phyloP scores from a whole-genome alignment of 2,113 vertebrate genomes.

The Mustela nigripes region DNA sequence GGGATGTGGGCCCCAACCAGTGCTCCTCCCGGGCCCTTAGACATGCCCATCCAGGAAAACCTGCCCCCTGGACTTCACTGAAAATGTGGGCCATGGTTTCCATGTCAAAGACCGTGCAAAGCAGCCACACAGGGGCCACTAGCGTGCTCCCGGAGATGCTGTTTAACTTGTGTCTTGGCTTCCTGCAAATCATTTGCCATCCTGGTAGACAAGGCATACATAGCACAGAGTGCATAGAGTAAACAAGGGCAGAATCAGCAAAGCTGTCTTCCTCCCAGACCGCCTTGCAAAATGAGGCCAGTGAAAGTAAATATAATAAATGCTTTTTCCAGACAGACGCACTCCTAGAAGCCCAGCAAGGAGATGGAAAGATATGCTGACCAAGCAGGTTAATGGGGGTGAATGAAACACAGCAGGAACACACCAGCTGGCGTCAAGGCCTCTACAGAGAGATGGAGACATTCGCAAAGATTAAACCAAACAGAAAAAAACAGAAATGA shows the following conservation, averaged over 20 bases:
- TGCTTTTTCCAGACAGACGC: slow-evolving; percentile 44
- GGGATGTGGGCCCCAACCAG: neutral
- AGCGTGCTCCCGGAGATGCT: fast-evolving
- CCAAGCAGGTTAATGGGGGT: slow-evolving; percentile 62
- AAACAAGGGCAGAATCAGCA: slow-evolving; percentile 28
- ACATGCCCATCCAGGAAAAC: neutral
- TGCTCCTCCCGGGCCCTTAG: neutral
- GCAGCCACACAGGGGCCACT: neutral
- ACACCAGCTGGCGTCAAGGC: slow-evolving; percentile 29
- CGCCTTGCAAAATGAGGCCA: slow-evolving; percentile 66
- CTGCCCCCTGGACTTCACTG: neutral
- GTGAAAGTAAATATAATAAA: slow-evolving; percentile 74
- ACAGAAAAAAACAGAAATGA: neutral
- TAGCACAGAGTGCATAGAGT: neutral
- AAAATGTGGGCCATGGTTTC: neutral
- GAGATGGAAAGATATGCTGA: slow-evolving; percentile 61
- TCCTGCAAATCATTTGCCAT: slow-evolving; percentile 28
- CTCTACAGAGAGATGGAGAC: slow-evolving; percentile 24
- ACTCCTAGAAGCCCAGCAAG: slow-evolving; percentile 46
- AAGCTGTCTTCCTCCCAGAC: slow-evolving; percentile 45
- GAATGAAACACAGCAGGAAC: slow-evolving; percentile 60
- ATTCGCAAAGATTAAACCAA: slow-evolving; percentile 49
- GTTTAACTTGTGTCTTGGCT: neutral
- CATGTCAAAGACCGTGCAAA: neutral
- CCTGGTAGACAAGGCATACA: neutral